Evolutionary conservation across 2,888 invertebrate genomes (phyloP), one percentile per base, ranked within the genome.

Genomic region (Trachelus troglodyta): DNA sequence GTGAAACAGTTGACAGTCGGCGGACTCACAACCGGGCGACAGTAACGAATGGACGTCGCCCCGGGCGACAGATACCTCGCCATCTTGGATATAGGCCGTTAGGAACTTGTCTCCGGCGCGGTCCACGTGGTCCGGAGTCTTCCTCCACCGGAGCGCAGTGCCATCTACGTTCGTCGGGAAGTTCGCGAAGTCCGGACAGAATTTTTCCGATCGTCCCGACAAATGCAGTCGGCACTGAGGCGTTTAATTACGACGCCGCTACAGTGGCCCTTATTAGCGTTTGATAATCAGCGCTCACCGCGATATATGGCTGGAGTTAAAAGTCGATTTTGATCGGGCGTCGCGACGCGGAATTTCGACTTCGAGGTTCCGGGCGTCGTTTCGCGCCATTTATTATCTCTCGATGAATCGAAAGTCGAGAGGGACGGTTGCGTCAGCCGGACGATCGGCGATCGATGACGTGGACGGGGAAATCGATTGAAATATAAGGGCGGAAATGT

Each of bases 401-500:
- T 71, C 71, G 71, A 31, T 4, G 0, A 12, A 74, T 77, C 79
- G 35, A 34, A 34, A 30, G 37, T 75, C 76, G 68, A 77, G 73
- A 40, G 56, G 34, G 71, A 15, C 31, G 37, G 69, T 79, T 79
- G 76, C 76, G 76, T 79, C 76, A 56, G 56, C 2, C 23, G 56
- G 56, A 56, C 71, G 71, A 69, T 69, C 31, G 69, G 23, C 12
- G 35, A 33, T 76, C 35, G 9, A 30, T 71, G 69, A 35, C 73
- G 77, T 31, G 56, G 15, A 56, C 69, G 34, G n/a, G 56, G 69
- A 35, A 75, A 75, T 33, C 81, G 84, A 88, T 88, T 85, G 87
- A 88, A 89, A 88, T 87, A 88, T 85, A 87, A 87, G 86, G 86
- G 87, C 87, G 87, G 87, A 89, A 87, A 87, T 81, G 83, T 81